Conservation (phyloP, 53 echinoderm and acorn worm species). For the Echinometra lucunter region DNA sequence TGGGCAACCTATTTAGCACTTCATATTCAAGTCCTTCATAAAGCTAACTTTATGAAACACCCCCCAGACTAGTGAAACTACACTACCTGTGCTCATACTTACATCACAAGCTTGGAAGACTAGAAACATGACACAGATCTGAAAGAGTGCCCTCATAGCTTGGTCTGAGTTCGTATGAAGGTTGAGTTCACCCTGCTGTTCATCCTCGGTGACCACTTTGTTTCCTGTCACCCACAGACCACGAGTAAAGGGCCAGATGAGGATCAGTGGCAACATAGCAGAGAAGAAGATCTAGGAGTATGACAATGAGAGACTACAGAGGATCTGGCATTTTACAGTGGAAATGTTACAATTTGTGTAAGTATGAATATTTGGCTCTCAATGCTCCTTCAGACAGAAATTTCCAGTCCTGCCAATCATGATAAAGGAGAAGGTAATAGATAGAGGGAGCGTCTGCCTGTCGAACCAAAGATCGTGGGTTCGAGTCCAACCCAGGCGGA, state of each 20-base stretch:
- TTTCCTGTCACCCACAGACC: constrained; percentile 64
- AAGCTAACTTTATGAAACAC: too few relatives aligned
- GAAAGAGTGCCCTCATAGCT: constrained; percentile 81
- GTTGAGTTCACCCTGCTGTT: constrained; percentile 84
- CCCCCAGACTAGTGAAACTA: too few relatives aligned
- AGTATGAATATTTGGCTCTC: too few relatives aligned
- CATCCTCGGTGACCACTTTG: constrained; percentile 72
- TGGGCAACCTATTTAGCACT: too few relatives aligned
- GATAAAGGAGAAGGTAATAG: too few relatives aligned
- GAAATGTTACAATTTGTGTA: neutral
- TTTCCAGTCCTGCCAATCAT: too few relatives aligned
- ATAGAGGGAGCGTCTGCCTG: too few relatives aligned
- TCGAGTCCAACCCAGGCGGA: too few relatives aligned
- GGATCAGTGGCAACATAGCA: constrained; percentile 80
- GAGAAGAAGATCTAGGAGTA: constrained; percentile 92
- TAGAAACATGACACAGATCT: constrained; percentile 79
- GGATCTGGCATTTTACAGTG: neutral
- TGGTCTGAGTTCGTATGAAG: constrained; percentile 79
- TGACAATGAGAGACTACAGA: neutral
- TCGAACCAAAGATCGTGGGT: too few relatives aligned
- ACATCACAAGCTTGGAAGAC: constrained; percentile 93
- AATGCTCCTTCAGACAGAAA: too few relatives aligned
- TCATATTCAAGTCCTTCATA: too few relatives aligned
- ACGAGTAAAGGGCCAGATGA: constrained; percentile 89
- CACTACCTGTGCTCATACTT: constrained; percentile 51